phyloP scores from a whole-genome alignment of 2,888 invertebrate species.

The Eupithecia pulchellata region DNA sequence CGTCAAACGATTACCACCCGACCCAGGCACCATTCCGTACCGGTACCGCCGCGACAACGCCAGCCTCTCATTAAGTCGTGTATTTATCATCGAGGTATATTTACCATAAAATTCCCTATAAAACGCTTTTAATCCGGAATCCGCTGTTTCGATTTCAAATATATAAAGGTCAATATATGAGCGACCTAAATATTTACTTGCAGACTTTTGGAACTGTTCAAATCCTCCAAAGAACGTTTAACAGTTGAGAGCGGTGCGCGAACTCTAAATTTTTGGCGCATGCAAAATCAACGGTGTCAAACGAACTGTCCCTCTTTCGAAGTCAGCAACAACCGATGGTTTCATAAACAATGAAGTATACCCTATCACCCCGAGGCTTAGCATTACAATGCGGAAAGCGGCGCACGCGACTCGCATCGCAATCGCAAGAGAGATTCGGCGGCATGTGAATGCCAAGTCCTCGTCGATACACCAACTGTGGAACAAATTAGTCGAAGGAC shows the following conservation, averaged over 20 bases:
- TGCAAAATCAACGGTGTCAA: background rate
- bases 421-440: conserved; percentile 82
- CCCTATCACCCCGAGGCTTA: conserved; percentile 72
- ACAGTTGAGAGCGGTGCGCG: background rate
- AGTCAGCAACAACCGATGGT: conserved; percentile 43
- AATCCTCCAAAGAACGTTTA: background rate
- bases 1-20: conserved; percentile 72
- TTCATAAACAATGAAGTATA: conserved; percentile 65
- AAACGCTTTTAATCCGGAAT: background rate
- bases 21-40: conserved; percentile 76
- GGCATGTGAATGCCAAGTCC: conserved; percentile 77
- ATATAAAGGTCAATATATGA: background rate
- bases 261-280: background rate
- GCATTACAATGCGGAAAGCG: conserved; percentile 80
- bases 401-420: conserved; percentile 73
- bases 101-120: background rate
- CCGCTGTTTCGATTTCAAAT: background rate
- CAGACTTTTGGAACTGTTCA: background rate
- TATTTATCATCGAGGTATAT: conserved; percentile 34
- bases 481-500: conserved; percentile 69
- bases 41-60: conserved; percentile 70
- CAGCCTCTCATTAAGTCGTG: conserved; percentile 62
- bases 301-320: background rate
- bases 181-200: background rate
- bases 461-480: conserved; percentile 61